A percentile compares a stretch with the other conserved stretches of the same genome.
These are phyloP conservation scores for Thaumetopoea pityocampa DNA, from an alignment of 1,140 invertebrate species.

Conservation along the genomic window DNA sequence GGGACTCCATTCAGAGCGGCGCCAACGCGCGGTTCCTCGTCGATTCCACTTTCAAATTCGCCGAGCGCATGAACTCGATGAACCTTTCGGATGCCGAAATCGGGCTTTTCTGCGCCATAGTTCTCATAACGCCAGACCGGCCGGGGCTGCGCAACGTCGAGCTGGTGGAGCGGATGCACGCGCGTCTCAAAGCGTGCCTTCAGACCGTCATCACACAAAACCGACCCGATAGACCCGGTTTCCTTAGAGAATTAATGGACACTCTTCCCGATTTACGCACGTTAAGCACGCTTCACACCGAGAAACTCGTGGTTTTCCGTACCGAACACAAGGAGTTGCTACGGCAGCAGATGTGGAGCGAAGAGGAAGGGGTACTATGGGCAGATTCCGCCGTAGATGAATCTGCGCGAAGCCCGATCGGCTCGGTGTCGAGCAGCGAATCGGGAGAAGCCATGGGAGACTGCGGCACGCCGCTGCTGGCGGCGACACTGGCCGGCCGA, in stretches of 20 bases:
- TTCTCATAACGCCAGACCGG: constrained; percentile 94
- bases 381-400: constrained; percentile 85
- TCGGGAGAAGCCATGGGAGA: constrained; percentile 80
- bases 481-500: constrained; percentile 85
- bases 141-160: constrained; percentile 94
- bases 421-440: constrained; percentile 90
- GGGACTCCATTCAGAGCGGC: constrained; percentile 92
- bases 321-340: constrained; percentile 90
- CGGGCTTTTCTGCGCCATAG: constrained; percentile 95
- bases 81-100: constrained; percentile 94
- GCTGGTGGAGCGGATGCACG: constrained; percentile 94
- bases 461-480: constrained; percentile 84
- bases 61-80: constrained; percentile 93
- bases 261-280: constrained; percentile 97
- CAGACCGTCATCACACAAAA: constrained; percentile 92
- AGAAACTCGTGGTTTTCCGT: constrained; percentile 95
- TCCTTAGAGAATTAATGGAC: constrained; percentile 91
- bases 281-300: constrained; percentile 96
- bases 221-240: constrained; percentile 86
- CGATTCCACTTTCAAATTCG: constrained; percentile 98
- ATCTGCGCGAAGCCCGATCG: constrained; percentile 87
- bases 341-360: constrained; percentile 81
- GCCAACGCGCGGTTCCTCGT: constrained; percentile 95
- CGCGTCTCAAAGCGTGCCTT: constrained; percentile 88
- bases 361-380: constrained; percentile 83